A percentile compares a stretch with the other conserved stretches of the same genome.
Evolutionary conservation across 2,797 vertebrate genomes (phyloP).

Genomic region (Paramormyrops hopkinsi): DNA sequence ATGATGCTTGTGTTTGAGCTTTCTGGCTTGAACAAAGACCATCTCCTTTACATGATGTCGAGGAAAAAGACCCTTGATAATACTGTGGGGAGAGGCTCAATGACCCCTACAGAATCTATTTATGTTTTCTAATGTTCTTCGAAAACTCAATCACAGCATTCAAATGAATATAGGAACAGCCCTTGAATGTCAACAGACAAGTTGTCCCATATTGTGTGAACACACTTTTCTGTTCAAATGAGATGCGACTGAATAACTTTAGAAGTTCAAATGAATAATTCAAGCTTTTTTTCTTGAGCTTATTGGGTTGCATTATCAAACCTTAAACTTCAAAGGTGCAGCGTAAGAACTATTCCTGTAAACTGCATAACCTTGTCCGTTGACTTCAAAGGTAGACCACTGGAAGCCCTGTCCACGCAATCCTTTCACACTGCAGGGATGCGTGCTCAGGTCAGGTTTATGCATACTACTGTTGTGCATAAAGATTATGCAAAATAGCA

Average conservation of each 20-base stretch:
- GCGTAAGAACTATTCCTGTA: slow-evolving; percentile 27
- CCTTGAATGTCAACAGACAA: slow-evolving; percentile 59
- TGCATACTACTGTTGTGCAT: not conserved
- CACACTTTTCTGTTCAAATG: slow-evolving; percentile 30
- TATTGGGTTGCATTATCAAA: slow-evolving; percentile 32
- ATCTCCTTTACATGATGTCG: slow-evolving; percentile 25
- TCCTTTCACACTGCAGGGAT: slow-evolving; percentile 42
- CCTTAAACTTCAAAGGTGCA: slow-evolving; percentile 44
- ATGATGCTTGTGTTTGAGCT: slow-evolving; percentile 55
- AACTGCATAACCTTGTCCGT: slow-evolving; percentile 53
- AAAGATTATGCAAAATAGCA: not conserved
- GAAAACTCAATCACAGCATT: slow-evolving; percentile 59
- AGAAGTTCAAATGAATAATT: slow-evolving; percentile 45
- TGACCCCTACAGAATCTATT: slow-evolving; percentile 21
- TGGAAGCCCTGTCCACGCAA: slow-evolving; percentile 46
- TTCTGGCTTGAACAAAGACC: slow-evolving; percentile 42
- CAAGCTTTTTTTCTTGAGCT: slow-evolving; percentile 27
- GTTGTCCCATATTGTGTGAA: slow-evolving; percentile 40
- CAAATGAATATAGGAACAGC: slow-evolving; percentile 34
- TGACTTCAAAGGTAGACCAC: slow-evolving; percentile 51
- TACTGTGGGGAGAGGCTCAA: slow-evolving; percentile 22
- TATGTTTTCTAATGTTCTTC: slow-evolving; percentile 40
- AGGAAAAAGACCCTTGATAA: not conserved
- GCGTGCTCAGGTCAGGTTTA: slow-evolving; percentile 41
- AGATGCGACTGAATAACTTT: slow-evolving; percentile 29